Conservation (phyloP, 2,113 vertebrate genomes). For the Antechinus flavipes region DNA sequence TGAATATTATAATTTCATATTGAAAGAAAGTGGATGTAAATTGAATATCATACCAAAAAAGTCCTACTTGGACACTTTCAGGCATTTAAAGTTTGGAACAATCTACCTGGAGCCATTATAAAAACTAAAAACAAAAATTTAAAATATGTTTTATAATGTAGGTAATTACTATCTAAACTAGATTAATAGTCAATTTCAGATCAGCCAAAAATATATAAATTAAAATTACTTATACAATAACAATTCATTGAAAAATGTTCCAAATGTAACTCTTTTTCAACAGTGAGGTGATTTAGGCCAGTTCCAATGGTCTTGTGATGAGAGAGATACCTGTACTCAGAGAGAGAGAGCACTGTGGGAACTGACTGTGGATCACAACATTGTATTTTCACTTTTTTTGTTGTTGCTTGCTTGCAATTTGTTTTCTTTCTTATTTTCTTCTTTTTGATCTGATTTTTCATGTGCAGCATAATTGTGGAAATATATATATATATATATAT, state of each 20-base stretch:
- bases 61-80: background rate
- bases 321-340: too few relatives aligned
- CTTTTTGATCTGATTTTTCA: too few relatives aligned
- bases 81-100: background rate
- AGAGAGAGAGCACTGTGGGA: too few relatives aligned
- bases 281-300: too few relatives aligned
- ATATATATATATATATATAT: too few relatives aligned
- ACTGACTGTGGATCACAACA: too few relatives aligned
- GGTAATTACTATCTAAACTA: background rate
- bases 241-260: background rate
- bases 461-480: too few relatives aligned
- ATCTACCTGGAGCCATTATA: background rate
- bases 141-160: background rate
- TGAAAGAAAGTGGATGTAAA: background rate
- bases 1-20: background rate
- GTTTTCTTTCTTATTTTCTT: too few relatives aligned
- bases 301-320: too few relatives aligned
- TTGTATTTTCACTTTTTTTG: too few relatives aligned
- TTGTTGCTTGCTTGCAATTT: too few relatives aligned
- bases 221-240: background rate
- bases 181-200: background rate
- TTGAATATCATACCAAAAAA: slow-evolving; percentile 5
- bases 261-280: background rate
- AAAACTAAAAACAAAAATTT: background rate
- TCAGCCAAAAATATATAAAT: background rate